Conservation (phyloP, 2,113 vertebrate genomes). For the Vidua macroura region DNA sequence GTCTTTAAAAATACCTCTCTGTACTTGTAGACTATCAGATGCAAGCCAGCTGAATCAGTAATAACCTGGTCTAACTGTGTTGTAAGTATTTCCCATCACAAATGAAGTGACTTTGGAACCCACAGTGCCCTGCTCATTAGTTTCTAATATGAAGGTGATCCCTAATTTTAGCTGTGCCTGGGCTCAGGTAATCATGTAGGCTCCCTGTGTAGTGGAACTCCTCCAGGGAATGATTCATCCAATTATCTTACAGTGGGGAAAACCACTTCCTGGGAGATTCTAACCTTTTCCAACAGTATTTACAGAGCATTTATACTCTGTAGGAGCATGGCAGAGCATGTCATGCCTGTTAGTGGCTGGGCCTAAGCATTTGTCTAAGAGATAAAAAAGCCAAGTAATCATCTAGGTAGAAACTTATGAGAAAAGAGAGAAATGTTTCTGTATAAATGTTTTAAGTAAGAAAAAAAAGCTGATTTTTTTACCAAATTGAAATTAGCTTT, state of each 20-base stretch:
- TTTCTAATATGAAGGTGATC: not conserved
- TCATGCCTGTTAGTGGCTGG: not conserved
- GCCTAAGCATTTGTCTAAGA: not conserved
- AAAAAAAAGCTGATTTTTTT: not conserved
- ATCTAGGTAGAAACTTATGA: not conserved
- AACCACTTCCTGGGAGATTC: not conserved
- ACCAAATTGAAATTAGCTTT: not conserved
- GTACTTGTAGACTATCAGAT: not conserved
- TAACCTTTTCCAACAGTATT: not conserved
- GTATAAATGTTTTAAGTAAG: not conserved
- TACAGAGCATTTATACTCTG: not conserved
- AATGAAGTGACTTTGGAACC: not conserved
- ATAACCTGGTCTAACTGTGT: not conserved
- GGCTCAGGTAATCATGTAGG: not conserved
- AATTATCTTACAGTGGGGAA: not conserved
- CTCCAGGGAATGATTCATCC: slow-evolving; percentile 25
- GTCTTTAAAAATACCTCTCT: slow-evolving; percentile 4
- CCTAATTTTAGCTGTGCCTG: not conserved
- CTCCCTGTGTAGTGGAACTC: not conserved
- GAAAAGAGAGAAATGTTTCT: not conserved
- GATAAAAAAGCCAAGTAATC: not conserved
- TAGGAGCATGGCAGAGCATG: not conserved
- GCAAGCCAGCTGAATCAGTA: not conserved
- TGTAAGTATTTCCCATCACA: not conserved
- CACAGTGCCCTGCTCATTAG: not conserved